Conservation (phyloP, 2,113 vertebrate species). For the Pedetes capensis region DNA sequence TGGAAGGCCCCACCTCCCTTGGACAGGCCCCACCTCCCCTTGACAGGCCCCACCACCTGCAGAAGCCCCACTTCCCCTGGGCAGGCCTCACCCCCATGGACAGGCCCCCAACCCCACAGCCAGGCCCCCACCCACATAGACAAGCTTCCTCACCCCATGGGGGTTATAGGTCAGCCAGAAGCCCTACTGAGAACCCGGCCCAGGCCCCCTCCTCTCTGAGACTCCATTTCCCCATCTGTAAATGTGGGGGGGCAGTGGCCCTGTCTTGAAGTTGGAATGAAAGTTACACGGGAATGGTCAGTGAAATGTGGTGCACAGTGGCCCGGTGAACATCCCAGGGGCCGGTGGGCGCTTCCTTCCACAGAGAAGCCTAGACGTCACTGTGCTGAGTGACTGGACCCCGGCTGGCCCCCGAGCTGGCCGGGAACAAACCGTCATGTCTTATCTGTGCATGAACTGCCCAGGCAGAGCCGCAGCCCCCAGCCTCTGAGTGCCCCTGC, state of each 20-base stretch:
- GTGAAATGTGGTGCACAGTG: fast-evolving
- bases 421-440: background rate
- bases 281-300: fast-evolving
- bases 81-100: fast-evolving
- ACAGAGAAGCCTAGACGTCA: background rate
- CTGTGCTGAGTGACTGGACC: background rate
- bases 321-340: background rate
- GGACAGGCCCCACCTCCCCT: background rate
- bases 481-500: background rate
- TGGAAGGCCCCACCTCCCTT: background rate
- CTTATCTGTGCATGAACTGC: background rate
- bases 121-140: background rate
- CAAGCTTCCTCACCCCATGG: fast-evolving
- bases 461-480: background rate
- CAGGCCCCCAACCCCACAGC: fast-evolving
- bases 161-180: background rate
- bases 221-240: background rate
- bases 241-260: fast-evolving
- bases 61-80: background rate
- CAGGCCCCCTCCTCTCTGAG: fast-evolving
- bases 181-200: background rate
- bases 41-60: background rate
- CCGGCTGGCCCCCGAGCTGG: no score
- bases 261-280: background rate
- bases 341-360: background rate